phyloP scores from a whole-genome alignment of 2,797 vertebrate genomes.

The Crocodylus rhombifer region DNA sequence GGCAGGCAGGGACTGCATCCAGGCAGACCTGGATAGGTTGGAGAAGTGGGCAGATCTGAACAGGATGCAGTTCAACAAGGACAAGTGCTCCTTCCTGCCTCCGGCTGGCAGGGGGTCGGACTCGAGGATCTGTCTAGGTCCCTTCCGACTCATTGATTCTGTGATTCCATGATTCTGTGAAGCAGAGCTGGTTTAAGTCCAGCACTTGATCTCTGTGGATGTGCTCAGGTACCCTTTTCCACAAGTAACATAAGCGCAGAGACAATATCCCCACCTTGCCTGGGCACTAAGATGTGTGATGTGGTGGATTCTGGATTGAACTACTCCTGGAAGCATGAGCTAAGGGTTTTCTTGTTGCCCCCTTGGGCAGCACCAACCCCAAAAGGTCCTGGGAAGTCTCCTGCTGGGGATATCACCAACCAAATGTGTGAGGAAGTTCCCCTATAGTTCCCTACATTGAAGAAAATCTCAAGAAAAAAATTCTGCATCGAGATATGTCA shows the following conservation, averaged over 20 bases:
- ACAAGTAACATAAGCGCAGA: neutral
- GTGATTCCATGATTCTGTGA: too few species aligned
- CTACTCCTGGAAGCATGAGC: neutral
- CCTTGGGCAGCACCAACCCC: neutral
- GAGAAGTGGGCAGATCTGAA: too few species aligned
- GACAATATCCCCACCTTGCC: neutral
- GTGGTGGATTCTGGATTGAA: neutral
- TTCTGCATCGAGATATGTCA: neutral
- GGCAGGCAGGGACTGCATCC: too few species aligned
- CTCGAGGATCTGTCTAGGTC: too few species aligned
- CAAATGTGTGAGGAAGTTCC: neutral
- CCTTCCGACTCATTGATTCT: too few species aligned
- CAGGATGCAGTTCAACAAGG: too few species aligned
- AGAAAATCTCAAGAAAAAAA: neutral
- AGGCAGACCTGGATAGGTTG: too few species aligned
- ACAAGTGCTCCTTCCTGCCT: too few species aligned
- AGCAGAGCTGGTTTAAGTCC: neutral
- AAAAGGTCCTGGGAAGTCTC: neutral
- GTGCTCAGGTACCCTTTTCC: neutral
- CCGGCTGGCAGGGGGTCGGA: too few species aligned
- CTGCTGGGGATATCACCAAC: neutral
- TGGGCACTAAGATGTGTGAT: neutral
- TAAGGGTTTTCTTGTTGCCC: neutral
- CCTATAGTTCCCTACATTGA: too few species aligned
- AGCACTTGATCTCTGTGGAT: neutral